Evolutionary conservation across 2,888 invertebrate species (phyloP), one percentile per base, ranked within the genome.

Genomic region (Subacronicta megacephala): DNA sequence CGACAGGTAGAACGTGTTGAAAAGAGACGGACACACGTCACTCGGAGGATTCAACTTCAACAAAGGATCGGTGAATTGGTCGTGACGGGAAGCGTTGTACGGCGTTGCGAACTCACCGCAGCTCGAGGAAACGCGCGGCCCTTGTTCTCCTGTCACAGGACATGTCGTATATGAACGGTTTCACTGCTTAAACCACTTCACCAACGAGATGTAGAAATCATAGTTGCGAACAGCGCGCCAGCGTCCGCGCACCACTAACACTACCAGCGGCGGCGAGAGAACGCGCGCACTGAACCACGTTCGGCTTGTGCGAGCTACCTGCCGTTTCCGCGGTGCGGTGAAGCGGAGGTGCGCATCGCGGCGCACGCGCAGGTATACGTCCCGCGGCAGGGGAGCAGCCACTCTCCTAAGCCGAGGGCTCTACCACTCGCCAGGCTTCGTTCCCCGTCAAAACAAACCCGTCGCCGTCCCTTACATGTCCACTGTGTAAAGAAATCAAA

Each of bases 71-170:
- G 80, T 72, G 77, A 75, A 77, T 83, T 81, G 82, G 82, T 82
- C 77, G 84, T 83, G 88, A 84, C 86, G 89, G 91, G 90, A 90
- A 88, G 87, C 90, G 75, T 82, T 81, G 84, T 83, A 77, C 75
- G 78, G 78, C 77, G 83, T 81, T 82, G 81, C 80, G 82, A 88
- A 93, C 94, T 94, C 93, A 94, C 94, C 94, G 93, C 89, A 94
- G 90, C 84, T 93, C 94, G 87, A 93, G 93, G 89, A 89, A 92
- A 80, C 94, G 93, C 83, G 90, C 91, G 82, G 90, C 87, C 84
- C 92, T 93, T 83, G 90, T 92, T 93, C 92, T 92, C 89, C 93
- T 91, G 83, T 93, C 93, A 89, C 93, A 93, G 90, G 93, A 94
- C 93, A 94, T 94, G 82, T 90, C 92, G 92, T 87, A 72, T 82